Base-by-base conservation (phyloP, 92 coral and sea anemone species). In the Virgularia gustaviana region DNA sequence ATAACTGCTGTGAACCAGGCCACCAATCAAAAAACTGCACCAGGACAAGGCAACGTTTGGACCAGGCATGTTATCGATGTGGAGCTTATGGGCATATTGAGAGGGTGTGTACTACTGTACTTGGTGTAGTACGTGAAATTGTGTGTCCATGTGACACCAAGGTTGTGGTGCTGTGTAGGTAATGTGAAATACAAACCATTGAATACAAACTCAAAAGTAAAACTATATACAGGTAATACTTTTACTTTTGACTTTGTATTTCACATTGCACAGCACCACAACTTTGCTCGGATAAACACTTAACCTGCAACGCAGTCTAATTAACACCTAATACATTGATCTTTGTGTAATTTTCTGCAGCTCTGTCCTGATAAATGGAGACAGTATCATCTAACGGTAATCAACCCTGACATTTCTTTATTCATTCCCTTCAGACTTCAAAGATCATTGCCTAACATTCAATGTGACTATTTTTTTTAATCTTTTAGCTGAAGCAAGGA, bases 311-410 rank as follows among this genome's bases (percentile, higher is more conserved):
- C n/a, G n/a, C n/a, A n/a, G n/a, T n/a, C n/a, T n/a, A n/a, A n/a
- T n/a, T n/a, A n/a, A n/a, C n/a, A n/a, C n/a, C n/a, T n/a, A n/a
- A n/a, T n/a, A n/a, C n/a, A n/a, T n/a, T n/a, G n/a, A n/a, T n/a
- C n/a, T n/a, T n/a, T n/a, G n/a, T n/a, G n/a, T n/a, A 53, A 22
- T 27, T 41, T 20, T 37, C 35, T 18, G 9, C 51, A 92, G 98
- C 81, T 73, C 32, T 92, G 98, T 62, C 96, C 98, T 63, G 98
- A 92, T 66, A 83, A 53, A 39, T 92, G 98, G 98, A 86, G 98
- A 41, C 96, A 86, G 79, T 92, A 84, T 41, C 92, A 89, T 71
- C 83, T 70, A 27, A 92, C 98, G 20, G 98, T 92, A 77, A 89
- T n/a, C n/a, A n/a, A n/a, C n/a, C n/a, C n/a, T n/a, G n/a, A n/a